phyloP scores from a whole-genome alignment of 2,113 vertebrate genomes.

The Meriones unguiculatus region DNA sequence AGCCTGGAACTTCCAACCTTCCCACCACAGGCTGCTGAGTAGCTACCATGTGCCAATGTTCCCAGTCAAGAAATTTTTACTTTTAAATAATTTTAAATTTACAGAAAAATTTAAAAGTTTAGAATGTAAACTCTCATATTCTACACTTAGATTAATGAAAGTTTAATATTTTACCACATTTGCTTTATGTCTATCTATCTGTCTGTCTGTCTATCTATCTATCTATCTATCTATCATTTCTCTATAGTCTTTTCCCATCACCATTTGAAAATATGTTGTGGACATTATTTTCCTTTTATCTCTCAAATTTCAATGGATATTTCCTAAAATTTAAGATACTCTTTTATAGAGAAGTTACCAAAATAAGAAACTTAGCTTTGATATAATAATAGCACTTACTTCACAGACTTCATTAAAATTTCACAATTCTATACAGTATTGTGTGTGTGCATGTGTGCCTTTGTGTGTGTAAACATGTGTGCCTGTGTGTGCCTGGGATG shows the following conservation, averaged over 20 bases:
- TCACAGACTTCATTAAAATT: neutral
- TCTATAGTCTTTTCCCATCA: neutral
- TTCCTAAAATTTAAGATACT: neutral
- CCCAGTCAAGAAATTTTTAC: neutral
- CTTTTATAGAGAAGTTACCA: neutral
- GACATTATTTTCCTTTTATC: neutral
- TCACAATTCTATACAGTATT: neutral
- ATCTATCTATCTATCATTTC: neutral
- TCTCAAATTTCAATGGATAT: neutral
- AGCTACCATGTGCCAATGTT: neutral
- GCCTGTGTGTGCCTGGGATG: neutral
- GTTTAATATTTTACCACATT: conserved; percentile 8
- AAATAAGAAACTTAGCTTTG: conserved; percentile 23
- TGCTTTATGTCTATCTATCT: neutral
- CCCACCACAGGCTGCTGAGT: neutral
- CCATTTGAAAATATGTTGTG: neutral
- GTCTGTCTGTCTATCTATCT: neutral
- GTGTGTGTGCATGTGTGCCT: neutral
- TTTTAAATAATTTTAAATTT: conserved; percentile 21
- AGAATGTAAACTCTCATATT: neutral
- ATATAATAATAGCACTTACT: neutral
- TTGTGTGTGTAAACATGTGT: neutral
- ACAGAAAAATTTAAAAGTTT: neutral
- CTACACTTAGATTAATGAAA: neutral
- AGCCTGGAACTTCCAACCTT: too few relatives aligned